These are phyloP conservation scores for Harpagifer antarcticus DNA, from an alignment of 2,797 vertebrate genomes.

Conservation along the genomic window DNA sequence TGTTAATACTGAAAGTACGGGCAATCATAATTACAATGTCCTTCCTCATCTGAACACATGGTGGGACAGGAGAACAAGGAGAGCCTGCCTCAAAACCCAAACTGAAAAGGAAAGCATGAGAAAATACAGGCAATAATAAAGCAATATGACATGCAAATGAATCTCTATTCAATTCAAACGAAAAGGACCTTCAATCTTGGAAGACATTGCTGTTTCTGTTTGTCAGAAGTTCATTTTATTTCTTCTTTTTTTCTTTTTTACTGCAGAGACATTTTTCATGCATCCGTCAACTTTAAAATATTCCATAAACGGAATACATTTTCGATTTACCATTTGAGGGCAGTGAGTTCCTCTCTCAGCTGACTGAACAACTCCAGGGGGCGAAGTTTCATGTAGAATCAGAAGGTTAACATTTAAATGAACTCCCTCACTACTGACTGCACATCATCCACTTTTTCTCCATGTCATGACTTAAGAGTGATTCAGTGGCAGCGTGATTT, in stretches of 20 bases:
- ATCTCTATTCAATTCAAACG: not conserved
- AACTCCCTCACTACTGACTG: conserved; percentile 25
- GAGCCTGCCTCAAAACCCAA: not conserved
- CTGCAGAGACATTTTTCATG: not conserved
- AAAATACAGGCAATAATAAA: not conserved
- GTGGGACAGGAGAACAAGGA: conserved; percentile 53
- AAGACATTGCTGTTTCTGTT: not conserved
- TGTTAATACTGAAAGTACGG: not conserved
- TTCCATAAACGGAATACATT: conserved; percentile 1
- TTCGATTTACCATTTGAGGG: not conserved
- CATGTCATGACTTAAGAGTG: not conserved
- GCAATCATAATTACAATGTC: not conserved
- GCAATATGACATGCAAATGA: not conserved
- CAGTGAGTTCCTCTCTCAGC: conserved; percentile 5
- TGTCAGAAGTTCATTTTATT: not conserved
- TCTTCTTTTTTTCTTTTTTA: not conserved
- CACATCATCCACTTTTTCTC: not conserved
- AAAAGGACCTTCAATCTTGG: not conserved
- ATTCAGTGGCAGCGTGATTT: not conserved
- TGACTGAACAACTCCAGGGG: conserved; percentile 10
- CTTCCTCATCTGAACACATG: conserved; percentile 53
- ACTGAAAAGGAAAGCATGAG: not conserved
- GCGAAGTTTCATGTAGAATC: conserved; percentile 8
- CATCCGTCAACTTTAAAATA: not conserved
- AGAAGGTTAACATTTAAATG: conserved; percentile 17